A percentile compares a stretch with the other conserved stretches of the same genome.
Evolutionary conservation across 2,888 invertebrate genomes (phyloP).

Genomic region (Stictocephala bisonia): DNA sequence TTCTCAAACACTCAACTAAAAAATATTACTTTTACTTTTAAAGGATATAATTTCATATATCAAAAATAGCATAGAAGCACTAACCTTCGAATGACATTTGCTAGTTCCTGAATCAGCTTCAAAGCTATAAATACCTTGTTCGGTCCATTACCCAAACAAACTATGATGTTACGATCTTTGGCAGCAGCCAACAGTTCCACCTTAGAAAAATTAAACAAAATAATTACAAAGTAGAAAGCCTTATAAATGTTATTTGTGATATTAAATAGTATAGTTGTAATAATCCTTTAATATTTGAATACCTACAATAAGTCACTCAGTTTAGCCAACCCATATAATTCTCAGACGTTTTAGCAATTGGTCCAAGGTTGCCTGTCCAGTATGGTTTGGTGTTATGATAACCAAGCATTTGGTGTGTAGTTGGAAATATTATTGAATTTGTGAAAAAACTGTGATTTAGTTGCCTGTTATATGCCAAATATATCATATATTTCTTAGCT

Average conservation of each 20-base stretch:
- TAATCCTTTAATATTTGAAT: slow-evolving; percentile 7
- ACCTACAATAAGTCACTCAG: too few relatives aligned
- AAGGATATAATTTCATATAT: slow-evolving; percentile 62
- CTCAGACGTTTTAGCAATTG: too few relatives aligned
- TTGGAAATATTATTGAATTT: too few relatives aligned
- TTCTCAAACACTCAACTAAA: too few relatives aligned
- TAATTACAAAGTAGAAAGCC: slow-evolving; percentile 7
- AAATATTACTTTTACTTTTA: slow-evolving; percentile 48
- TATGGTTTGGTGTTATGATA: too few relatives aligned
- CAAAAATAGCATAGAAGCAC: slow-evolving; percentile 1
- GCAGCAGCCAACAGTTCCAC: slow-evolving; percentile 83
- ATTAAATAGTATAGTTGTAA: background rate
- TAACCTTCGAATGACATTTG: slow-evolving; percentile 74
- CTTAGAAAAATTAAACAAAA: slow-evolving; percentile 62
- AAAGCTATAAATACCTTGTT: slow-evolving; percentile 90
- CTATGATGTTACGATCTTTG: slow-evolving; percentile 78
- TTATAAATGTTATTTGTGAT: background rate
- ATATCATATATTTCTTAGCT: too few relatives aligned
- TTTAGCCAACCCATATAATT: too few relatives aligned
- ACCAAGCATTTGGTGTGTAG: too few relatives aligned
- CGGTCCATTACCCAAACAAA: slow-evolving; percentile 79
- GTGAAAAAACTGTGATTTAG: too few relatives aligned
- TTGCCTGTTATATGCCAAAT: too few relatives aligned
- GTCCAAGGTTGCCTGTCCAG: too few relatives aligned
- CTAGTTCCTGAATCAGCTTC: slow-evolving; percentile 85